Conservation (phyloP, 2,888 invertebrate species). For the Amorpha juglandis region DNA sequence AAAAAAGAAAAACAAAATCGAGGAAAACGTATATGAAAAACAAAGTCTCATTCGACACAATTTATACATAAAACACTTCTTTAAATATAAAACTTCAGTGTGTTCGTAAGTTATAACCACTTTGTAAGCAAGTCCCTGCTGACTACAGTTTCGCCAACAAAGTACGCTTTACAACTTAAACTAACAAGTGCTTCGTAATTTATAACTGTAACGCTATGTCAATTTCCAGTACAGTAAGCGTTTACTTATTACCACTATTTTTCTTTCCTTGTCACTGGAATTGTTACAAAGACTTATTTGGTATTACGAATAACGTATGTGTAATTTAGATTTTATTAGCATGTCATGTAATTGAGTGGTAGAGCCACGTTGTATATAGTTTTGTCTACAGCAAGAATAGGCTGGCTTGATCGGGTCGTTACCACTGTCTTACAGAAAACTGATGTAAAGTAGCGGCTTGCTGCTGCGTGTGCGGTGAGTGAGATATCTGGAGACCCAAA, state of each 20-base stretch:
- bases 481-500: too few species aligned
- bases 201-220: conserved; percentile 20
- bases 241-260: background rate
- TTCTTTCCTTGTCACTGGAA: background rate
- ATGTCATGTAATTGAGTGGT: too few species aligned
- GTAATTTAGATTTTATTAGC: background rate
- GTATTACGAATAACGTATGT: background rate
- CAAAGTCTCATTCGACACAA: background rate
- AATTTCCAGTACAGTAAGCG: conserved; percentile 10
- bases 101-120: background rate
- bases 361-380: too few species aligned
- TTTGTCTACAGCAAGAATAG: too few species aligned
- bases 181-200: conserved; percentile 34
- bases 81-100: background rate
- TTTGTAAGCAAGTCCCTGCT: background rate
- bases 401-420: too few species aligned
- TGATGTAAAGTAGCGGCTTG: too few species aligned
- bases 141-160: background rate
- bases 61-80: background rate
- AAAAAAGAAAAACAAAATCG: too few species aligned
- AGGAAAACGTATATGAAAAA: too few species aligned
- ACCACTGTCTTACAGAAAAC: too few species aligned
- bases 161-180: conserved; percentile 17
- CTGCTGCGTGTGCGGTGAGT: too few species aligned
- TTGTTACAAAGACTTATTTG: background rate